Conservation (phyloP, 2,888 invertebrate species). For the Micropterix aruncella region DNA sequence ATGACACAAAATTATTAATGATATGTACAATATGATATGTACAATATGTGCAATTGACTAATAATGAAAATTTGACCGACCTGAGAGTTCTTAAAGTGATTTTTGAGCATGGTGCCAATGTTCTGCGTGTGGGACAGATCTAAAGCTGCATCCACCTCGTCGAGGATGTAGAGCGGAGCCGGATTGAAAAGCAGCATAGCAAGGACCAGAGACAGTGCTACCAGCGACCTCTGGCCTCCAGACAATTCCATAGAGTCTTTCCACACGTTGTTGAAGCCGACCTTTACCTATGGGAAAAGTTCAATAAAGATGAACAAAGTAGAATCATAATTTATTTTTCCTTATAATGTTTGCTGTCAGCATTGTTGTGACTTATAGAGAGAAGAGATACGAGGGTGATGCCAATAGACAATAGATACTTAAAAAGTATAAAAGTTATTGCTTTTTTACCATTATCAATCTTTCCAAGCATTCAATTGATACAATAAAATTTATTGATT, state of each 20-base stretch:
- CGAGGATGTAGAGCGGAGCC: conserved; percentile 95
- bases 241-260: conserved; percentile 95
- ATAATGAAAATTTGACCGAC: conserved; percentile 21
- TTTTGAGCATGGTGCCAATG: conserved; percentile 88
- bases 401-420: no score
- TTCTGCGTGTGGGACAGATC: conserved; percentile 98
- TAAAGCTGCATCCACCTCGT: conserved; percentile 97
- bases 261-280: conserved; percentile 88
- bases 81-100: conserved; percentile 80
- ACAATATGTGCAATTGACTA: no score
- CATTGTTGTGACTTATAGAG: no score
- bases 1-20: no score
- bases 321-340: no score
- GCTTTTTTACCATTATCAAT: no score
- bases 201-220: conserved; percentile 89
- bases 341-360: no score
- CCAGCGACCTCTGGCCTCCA: conserved; percentile 92
- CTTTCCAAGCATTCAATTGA: no score
- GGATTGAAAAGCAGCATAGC: conserved; percentile 95
- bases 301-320: conserved; percentile 3
- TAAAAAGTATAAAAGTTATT: no score
- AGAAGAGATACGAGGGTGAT: no score
- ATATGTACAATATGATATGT: no score
- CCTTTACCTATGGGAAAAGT: conserved; percentile 43
- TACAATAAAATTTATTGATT: no score